Base-by-base conservation (phyloP, 1,140 invertebrate genomes). In the Drosophila setifemur region DNA sequence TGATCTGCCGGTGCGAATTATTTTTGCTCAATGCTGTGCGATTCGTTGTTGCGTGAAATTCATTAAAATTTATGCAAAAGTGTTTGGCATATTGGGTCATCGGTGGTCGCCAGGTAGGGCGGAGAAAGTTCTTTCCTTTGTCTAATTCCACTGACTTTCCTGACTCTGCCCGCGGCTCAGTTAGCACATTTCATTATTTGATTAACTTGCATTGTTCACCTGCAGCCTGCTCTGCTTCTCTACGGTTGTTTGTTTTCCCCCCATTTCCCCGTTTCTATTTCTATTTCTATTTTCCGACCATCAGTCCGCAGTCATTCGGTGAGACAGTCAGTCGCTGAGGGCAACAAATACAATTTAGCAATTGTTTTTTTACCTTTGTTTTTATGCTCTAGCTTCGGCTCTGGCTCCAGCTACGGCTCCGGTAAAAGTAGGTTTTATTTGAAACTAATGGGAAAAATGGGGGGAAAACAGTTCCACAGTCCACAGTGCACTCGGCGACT, bases 1-100 rank as follows among this genome's bases (percentile, higher is more conserved):
- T 68, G 77, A 53, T 66, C 72, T 69, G 60, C 43, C 31, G 67
- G 61, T 81, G 81, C 82, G 68, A 81, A 87, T 76, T 86, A 81
- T 87, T 83, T 37, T 76, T 58, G 61, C 71, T 66, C 71, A 68
- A 45, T 67, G 45, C 25, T 73, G 39, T 7, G 31, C 47, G 40
- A 26, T 50, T 48, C 31, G 74, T 63, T 79, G 58, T 88, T 73
- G 71, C 72, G 71, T 85, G 69, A 88, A 88, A 88, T 83, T 76
- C 78, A 83, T 88, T 83, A 60, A 88, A 88, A 79, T 70, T 50
- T 88, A 88, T 75, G 78, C 78, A 79, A 85, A 88, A 73, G 68
- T 70, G 40, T 66, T 70, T 79, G 70, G 75, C 64, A 74, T 78
- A 70, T 83, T 83, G 79, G 78, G 64, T 74, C 78, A 74, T 67